Conservation (phyloP, 2,797 vertebrate species). For the Crotalus adamanteus region DNA sequence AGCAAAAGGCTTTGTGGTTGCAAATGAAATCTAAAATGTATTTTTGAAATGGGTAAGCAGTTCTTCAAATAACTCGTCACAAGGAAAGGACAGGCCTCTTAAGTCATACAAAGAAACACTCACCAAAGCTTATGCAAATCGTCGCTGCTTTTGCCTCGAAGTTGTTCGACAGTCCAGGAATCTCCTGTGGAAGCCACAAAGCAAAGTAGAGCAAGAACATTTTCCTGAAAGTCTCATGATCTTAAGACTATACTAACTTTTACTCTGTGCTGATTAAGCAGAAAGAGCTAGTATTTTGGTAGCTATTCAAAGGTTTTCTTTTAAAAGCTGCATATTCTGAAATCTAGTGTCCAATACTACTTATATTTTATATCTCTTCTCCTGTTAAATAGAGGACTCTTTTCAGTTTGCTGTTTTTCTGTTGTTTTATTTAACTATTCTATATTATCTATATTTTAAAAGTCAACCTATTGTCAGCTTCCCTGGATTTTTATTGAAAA, state of each 20-base stretch:
- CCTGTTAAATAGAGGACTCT: no score
- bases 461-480: not conserved
- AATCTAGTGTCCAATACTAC: not conserved
- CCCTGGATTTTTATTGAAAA: not conserved
- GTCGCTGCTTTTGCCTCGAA: conserved; percentile 90
- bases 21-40: not conserved
- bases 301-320: not conserved
- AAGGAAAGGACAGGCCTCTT: not conserved
- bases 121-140: conserved; percentile 98
- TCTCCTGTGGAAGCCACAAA: conserved; percentile 74
- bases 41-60: not conserved
- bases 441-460: not conserved
- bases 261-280: not conserved
- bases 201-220: not conserved
- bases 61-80: not conserved
- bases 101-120: conserved; percentile 31
- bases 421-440: not conserved
- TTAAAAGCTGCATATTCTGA: not conserved
- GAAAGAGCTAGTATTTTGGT: not conserved
- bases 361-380: not conserved
- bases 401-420: not conserved
- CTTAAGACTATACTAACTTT: not conserved
- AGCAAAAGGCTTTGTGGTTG: not conserved
- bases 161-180: conserved; percentile 86
- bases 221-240: not conserved